Conservation (phyloP, 2,113 vertebrate species). For the Phocoena phocoena region DNA sequence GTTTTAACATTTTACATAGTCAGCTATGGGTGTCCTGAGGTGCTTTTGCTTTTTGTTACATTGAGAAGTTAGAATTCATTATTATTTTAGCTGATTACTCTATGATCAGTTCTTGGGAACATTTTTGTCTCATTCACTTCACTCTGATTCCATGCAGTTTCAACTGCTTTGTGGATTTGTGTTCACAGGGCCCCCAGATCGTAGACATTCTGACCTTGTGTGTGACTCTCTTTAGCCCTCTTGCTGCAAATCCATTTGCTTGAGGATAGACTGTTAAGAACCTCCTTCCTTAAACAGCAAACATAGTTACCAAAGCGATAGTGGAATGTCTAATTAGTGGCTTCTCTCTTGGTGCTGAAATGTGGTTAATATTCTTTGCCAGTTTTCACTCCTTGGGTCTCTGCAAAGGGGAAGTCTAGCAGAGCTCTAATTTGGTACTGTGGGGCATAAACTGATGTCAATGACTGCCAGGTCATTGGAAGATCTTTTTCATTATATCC, state of each 20-base stretch:
- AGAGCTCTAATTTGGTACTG: background rate
- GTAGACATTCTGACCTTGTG: background rate
- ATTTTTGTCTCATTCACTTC: conserved; percentile 35
- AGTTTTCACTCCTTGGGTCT: background rate
- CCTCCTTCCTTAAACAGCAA: background rate
- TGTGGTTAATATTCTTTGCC: background rate
- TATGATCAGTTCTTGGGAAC: background rate
- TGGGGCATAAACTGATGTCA: background rate
- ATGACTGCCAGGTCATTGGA: background rate
- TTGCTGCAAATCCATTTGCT: conserved; percentile 5
- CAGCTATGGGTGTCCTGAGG: background rate
- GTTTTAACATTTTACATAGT: background rate
- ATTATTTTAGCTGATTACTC: background rate
- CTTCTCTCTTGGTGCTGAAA: conserved; percentile 46
- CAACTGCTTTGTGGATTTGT: background rate
- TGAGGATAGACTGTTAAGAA: background rate
- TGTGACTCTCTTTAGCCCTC: background rate
- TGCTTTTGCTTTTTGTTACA: background rate
- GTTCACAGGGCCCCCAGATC: background rate
- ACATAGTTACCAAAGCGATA: background rate
- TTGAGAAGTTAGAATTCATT: background rate
- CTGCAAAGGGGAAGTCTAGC: background rate
- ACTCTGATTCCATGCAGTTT: background rate
- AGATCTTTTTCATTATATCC: background rate
- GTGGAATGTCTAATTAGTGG: background rate